Conservation (phyloP, 2,888 invertebrate species). For the Drosophila fungiperda region DNA sequence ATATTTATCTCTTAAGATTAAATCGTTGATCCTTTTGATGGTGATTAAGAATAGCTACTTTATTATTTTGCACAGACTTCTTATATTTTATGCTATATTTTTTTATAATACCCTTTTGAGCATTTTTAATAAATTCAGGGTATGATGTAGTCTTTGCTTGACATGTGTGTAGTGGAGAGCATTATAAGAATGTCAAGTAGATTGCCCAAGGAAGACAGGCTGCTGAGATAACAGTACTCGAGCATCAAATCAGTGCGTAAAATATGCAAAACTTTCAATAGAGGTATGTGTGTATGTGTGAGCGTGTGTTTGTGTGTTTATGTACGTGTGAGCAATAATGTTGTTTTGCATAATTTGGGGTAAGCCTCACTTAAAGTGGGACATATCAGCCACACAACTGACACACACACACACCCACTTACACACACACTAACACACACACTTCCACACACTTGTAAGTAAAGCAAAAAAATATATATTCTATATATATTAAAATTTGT, state of each 20-base stretch:
- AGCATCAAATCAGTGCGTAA: slow-evolving; percentile 66
- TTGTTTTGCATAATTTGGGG: slow-evolving; percentile 76
- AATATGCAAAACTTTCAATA: slow-evolving; percentile 68
- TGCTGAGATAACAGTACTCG: slow-evolving; percentile 33
- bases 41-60: not conserved
- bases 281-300: slow-evolving; percentile 1
- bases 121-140: not conserved
- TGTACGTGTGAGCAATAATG: slow-evolving; percentile 59
- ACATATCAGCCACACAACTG: slow-evolving; percentile 14
- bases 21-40: not conserved
- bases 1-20: not conserved
- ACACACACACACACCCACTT: not conserved
- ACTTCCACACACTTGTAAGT: not conserved
- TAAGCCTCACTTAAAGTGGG: slow-evolving; percentile 63
- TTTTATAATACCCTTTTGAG: not conserved
- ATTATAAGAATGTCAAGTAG: slow-evolving; percentile 22
- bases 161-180: not conserved
- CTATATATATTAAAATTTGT: slow-evolving; percentile 59
- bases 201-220: slow-evolving; percentile 22
- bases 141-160: not conserved
- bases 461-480: slow-evolving; percentile 10
- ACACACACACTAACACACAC: not conserved
- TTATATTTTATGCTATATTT: not conserved
- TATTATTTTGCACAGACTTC: too few relatives aligned
- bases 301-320: slow-evolving; percentile 20